Evolutionary conservation across 2,113 vertebrate species (phyloP), one percentile per base, ranked within the genome.

Genomic region (Menidia beryllina): DNA sequence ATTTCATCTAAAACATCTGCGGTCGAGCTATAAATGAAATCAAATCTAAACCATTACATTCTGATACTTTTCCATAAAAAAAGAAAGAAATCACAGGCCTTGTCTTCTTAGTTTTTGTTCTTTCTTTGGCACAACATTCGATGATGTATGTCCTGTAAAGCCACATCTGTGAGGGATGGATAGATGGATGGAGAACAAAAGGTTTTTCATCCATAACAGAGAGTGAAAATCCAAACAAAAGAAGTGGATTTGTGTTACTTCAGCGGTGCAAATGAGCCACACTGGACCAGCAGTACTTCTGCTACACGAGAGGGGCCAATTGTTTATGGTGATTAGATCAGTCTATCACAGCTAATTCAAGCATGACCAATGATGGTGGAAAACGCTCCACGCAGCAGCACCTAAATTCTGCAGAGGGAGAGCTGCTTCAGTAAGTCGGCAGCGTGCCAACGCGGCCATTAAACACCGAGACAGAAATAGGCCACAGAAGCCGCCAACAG

Each of bases 391-490:
- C 48, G 39, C 55, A 59, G 72, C 86, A 88, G 80, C n/a, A n/a
- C 82, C 88, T 87, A 74, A 72, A 74, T 70, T 81, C n/a, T 70
- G 68, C 75, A 79, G 58, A 75, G 54, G 17, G 13, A 70, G 71
- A 66, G 62, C 71, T 79, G 85, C 82, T 20, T 83, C 79, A 74
- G 79, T 80, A 66, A 77, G 60, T 79, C 41, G 89, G 86, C 84
- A 73, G 67, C 25, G 66, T 74, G 79, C 83, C 86, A 83, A 73
- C 77, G 38, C 23, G 69, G 66, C 83, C 86, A 86, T 88, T 91
- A 88, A 89, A 80, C 79, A 81, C 67, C 3, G 7, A 78, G 86
- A 88, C 88, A 90, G 90, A 90, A 88, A 85, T 88, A 90, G 86
- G 88, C 88, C 89, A 87, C 55, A 48, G 69, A 62, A 69, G 59